A percentile compares a stretch with the other conserved stretches of the same genome.
Conservation (phyloP, 2,888 invertebrate genomes). For the Lepidonotus clava region DNA sequence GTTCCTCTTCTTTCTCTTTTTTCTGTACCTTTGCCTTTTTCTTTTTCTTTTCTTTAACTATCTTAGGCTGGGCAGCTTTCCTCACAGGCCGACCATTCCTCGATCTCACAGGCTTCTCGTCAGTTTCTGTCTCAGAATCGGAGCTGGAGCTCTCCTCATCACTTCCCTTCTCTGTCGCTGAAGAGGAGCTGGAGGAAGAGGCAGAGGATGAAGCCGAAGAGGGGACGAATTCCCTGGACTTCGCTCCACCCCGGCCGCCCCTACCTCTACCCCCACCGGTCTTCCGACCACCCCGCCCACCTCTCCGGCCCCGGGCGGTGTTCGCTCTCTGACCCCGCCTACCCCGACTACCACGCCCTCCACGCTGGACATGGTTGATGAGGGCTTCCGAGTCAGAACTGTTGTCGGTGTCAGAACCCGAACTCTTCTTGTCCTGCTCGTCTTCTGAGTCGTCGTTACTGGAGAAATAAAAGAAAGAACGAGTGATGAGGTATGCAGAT, state of each 20-base stretch:
- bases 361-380: background rate
- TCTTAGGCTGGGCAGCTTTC: background rate
- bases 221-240: background rate
- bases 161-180: background rate
- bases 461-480: background rate
- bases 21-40: background rate
- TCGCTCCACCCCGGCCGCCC: background rate
- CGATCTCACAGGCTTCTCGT: background rate
- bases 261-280: no score
- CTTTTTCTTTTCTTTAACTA: background rate
- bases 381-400: background rate
- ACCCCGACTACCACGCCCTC: background rate
- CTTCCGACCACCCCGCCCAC: background rate
- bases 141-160: background rate
- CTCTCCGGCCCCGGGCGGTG: background rate
- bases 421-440: background rate
- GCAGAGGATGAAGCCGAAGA: background rate
- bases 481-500: no score
- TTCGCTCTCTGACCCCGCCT: background rate
- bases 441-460: background rate
- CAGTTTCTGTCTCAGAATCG: background rate
- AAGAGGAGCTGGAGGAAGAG: no score
- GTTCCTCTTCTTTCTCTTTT: conserved; percentile 23
- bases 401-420: background rate
- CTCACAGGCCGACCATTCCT: background rate